These are phyloP conservation scores for Eupristina koningsbergeri DNA, from an alignment of 1,140 invertebrate species.

Conservation along the genomic window DNA sequence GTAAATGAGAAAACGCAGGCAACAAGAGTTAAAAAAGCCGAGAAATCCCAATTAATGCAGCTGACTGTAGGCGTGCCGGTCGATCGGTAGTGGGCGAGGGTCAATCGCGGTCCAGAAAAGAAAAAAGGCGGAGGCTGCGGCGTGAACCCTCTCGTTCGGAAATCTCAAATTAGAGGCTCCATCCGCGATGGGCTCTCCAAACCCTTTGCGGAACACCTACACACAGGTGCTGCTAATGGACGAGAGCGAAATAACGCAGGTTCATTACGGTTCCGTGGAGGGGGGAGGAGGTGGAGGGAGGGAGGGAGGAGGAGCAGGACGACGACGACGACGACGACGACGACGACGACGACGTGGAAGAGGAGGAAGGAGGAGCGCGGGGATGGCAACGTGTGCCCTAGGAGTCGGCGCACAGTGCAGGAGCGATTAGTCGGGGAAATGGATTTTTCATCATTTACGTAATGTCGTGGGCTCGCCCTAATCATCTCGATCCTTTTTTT, in stretches of 20 bases:
- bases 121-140: neutral
- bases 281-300: neutral
- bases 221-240: slow-evolving; percentile 42
- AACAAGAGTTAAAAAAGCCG: slow-evolving; percentile 10
- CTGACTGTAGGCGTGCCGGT: slow-evolving; percentile 24
- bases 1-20: neutral
- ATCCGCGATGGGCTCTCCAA: neutral
- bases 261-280: slow-evolving; percentile 10
- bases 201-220: slow-evolving; percentile 26
- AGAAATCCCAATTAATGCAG: slow-evolving; percentile 39
- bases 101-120: slow-evolving; percentile 18
- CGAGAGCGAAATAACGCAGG: slow-evolving; percentile 15
- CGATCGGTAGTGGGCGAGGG: slow-evolving; percentile 16
- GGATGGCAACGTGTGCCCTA: too few relatives aligned
- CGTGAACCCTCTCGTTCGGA: slow-evolving; percentile 29
- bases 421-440: slow-evolving; percentile 33
- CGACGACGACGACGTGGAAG: too few relatives aligned
- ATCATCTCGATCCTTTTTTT: neutral
- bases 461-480: neutral
- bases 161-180: slow-evolving; percentile 44
- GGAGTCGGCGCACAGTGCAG: neutral
- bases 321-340: too few relatives aligned
- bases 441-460: slow-evolving; percentile 20
- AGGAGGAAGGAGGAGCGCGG: neutral
- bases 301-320: neutral